These are phyloP conservation scores for Allacma fusca DNA, from an alignment of 2,888 invertebrate species.

Conservation along the genomic window DNA sequence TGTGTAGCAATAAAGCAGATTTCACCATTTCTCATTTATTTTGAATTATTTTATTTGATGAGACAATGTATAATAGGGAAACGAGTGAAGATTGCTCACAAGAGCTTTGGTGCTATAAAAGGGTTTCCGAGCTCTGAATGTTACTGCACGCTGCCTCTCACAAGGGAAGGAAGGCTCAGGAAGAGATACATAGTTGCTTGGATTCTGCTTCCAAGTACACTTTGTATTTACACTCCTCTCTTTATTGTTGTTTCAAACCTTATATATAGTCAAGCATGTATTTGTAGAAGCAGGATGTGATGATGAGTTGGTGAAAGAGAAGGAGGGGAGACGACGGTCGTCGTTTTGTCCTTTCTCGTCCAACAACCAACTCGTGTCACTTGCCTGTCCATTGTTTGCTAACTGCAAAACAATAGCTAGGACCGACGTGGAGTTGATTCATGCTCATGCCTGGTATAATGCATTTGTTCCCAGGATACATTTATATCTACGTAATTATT, in stretches of 20 bases:
- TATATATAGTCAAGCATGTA: not conserved
- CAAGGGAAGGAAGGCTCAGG: not conserved
- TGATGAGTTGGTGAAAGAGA: slow-evolving; percentile 9
- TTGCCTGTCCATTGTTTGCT: slow-evolving; percentile 46
- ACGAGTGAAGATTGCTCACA: not conserved
- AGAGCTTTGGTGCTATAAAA: slow-evolving; percentile 1
- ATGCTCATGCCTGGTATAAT: slow-evolving; percentile 5
- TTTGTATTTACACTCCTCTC: not conserved
- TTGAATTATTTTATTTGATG: slow-evolving; percentile 16
- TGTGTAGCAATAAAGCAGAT: not conserved
- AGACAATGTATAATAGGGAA: slow-evolving; percentile 4
- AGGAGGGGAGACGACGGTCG: slow-evolving; percentile 1
- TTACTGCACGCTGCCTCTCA: not conserved
- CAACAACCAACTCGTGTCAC: slow-evolving; percentile 40
- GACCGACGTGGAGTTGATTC: slow-evolving; percentile 19
- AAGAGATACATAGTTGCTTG: not conserved
- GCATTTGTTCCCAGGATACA: not conserved
- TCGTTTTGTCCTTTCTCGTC: slow-evolving; percentile 19
- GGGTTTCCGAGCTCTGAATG: slow-evolving; percentile 6
- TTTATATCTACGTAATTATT: not conserved
- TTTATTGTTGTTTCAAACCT: not conserved
- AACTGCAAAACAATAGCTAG: slow-evolving; percentile 32
- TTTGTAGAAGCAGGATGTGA: not conserved
- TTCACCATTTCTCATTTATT: slow-evolving; percentile 2
- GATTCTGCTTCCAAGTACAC: not conserved